A percentile compares a stretch with the other conserved stretches of the same genome.
Conservation (phyloP, 2,113 vertebrate genomes). For the Ameiurus melas region DNA sequence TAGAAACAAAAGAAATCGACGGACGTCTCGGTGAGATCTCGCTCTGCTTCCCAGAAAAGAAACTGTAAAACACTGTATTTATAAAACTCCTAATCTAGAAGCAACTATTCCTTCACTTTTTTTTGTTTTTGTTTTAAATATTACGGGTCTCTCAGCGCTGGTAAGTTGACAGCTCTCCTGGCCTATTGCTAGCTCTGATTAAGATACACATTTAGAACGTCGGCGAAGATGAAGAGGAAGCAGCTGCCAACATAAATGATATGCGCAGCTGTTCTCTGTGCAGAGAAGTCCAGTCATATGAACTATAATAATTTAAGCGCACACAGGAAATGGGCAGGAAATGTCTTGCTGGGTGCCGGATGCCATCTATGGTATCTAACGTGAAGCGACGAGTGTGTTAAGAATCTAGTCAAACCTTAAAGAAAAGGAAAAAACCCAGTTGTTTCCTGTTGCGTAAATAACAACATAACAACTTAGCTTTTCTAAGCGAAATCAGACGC, state of each 20-base stretch:
- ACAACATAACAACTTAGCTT: not conserved
- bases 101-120: constrained; percentile 18
- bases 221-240: not conserved
- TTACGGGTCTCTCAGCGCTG: constrained; percentile 3
- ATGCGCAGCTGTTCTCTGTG: constrained; percentile 18
- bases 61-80: constrained; percentile 39
- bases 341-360: not conserved
- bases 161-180: not conserved
- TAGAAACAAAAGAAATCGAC: constrained; percentile 3
- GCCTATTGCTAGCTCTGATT: constrained; percentile 22
- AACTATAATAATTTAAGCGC: not conserved
- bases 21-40: not conserved
- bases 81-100: constrained; percentile 7
- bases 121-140: not conserved
- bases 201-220: not conserved
- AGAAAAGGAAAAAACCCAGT: not conserved
- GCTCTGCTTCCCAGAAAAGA: not conserved
- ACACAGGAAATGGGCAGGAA: not conserved
- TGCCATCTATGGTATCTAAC: constrained; percentile 17
- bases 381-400: constrained; percentile 4
- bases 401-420: no score
- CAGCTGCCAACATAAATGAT: constrained; percentile 3
- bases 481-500: not conserved
- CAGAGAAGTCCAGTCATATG: constrained; percentile 23
- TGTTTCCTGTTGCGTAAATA: constrained; percentile 17